Evolutionary conservation across 1,140 invertebrate genomes (phyloP).

Genomic region (Nylanderia fulva): DNA sequence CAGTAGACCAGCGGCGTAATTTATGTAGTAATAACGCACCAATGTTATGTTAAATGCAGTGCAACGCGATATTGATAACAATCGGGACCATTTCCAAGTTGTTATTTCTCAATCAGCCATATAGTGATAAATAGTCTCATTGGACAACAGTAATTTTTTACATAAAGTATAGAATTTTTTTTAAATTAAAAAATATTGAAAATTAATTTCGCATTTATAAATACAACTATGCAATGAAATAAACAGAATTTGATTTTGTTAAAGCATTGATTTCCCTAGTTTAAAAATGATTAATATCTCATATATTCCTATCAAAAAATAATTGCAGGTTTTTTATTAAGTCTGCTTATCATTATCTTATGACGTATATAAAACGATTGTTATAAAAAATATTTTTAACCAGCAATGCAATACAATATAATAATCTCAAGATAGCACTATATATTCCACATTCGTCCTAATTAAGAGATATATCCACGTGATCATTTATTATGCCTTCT

Average conservation of each 20-base stretch:
- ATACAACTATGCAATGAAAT: neutral
- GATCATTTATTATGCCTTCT: neutral
- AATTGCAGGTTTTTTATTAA: neutral
- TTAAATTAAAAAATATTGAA: neutral
- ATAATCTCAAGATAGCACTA: neutral
- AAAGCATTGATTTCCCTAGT: neutral
- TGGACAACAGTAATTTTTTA: neutral
- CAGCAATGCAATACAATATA: neutral
- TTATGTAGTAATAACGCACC: constrained; percentile 5
- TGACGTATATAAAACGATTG: neutral
- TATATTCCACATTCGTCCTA: neutral
- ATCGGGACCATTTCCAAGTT: neutral
- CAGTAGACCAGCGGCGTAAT: constrained; percentile 13
- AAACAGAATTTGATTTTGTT: neutral
- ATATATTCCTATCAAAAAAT: neutral
- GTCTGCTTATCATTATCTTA: neutral
- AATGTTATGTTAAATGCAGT: constrained; percentile 27
- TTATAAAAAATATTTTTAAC: neutral
- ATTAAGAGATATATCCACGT: constrained; percentile 1
- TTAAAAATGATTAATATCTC: neutral
- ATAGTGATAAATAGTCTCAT: constrained; percentile 18
- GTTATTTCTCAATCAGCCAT: constrained; percentile 9
- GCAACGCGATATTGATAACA: neutral
- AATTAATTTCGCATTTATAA: constrained; percentile 5
- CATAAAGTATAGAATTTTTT: constrained; percentile 2